Percentiles rank a stretch among this genome's conserved stretches.
Evolutionary conservation across 1,140 invertebrate species (phyloP).

Genomic region (Pentalonia nigronervosa): DNA sequence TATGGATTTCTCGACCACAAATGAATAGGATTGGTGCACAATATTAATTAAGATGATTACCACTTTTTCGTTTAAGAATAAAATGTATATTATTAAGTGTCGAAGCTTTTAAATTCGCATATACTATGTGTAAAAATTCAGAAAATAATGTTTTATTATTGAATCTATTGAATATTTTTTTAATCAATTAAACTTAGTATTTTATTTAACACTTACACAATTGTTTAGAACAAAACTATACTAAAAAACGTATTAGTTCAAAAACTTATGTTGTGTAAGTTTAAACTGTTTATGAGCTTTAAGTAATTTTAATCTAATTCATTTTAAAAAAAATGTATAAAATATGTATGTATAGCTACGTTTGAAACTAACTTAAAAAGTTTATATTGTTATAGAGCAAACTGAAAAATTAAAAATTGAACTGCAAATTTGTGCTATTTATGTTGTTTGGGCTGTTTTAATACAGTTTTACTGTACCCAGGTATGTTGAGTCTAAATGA

Average conservation of each 20-base stretch:
- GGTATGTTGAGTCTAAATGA: neutral
- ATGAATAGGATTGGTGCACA: neutral
- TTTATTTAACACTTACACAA: neutral
- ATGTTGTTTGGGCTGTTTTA: neutral
- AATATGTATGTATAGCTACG: too few species aligned
- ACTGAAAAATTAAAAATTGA: neutral
- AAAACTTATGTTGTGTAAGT: neutral
- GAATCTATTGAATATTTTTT: neutral
- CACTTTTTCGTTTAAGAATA: neutral
- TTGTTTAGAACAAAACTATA: neutral
- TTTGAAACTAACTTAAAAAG: too few species aligned
- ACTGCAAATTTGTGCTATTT: neutral
- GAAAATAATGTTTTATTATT: neutral
- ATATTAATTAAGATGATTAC: neutral
- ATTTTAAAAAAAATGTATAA: too few species aligned
- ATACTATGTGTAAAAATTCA: neutral
- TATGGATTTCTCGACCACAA: neutral
- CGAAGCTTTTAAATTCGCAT: neutral
- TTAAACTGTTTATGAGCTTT: too few species aligned
- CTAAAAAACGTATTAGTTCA: neutral
- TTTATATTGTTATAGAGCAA: neutral
- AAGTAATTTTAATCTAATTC: too few species aligned
- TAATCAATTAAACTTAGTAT: too few species aligned
- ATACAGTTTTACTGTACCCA: neutral
- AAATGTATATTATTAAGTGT: too few species aligned